Conservation (phyloP, 2,797 vertebrate genomes). For the Schizopygopsis malacanthus region DNA sequence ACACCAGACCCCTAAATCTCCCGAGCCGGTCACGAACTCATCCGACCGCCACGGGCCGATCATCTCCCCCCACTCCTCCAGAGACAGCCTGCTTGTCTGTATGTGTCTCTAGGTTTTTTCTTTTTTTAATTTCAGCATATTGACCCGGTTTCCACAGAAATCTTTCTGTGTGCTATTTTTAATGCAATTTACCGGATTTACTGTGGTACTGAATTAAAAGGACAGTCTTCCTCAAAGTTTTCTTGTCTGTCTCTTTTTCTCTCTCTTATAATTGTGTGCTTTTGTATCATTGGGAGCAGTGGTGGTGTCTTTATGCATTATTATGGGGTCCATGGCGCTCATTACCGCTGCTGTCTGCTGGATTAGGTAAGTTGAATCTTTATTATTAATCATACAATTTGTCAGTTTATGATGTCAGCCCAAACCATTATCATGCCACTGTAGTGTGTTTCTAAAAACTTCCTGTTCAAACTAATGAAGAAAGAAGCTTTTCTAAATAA, state of each 20-base stretch:
- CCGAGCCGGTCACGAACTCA: slow-evolving; percentile 52
- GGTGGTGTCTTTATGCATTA: slow-evolving; percentile 80
- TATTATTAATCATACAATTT: background rate
- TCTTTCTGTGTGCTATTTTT: background rate
- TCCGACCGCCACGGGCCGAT: slow-evolving; percentile 65
- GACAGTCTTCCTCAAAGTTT: background rate
- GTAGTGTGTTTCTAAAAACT: background rate
- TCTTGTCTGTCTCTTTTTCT: slow-evolving; percentile 29
- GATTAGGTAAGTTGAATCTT: slow-evolving; percentile 80
- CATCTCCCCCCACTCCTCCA: slow-evolving; percentile 63
- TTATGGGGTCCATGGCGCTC: slow-evolving; percentile 78
- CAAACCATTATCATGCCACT: background rate
- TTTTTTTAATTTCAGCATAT: background rate
- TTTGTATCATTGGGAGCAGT: slow-evolving; percentile 72
- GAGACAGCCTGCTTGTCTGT: slow-evolving; percentile 84
- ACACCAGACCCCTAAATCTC: background rate
- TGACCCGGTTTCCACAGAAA: background rate
- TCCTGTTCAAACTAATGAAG: background rate
- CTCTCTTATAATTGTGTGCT: background rate
- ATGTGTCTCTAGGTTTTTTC: slow-evolving; percentile 61
- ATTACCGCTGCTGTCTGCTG: slow-evolving; percentile 81
- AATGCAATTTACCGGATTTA: background rate
- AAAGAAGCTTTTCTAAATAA: background rate
- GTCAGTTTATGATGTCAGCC: background rate
- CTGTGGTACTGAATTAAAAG: background rate